A percentile compares a stretch with the other conserved stretches of the same genome.
Conservation (phyloP, 2,888 invertebrate genomes). For the Blera fallax region DNA sequence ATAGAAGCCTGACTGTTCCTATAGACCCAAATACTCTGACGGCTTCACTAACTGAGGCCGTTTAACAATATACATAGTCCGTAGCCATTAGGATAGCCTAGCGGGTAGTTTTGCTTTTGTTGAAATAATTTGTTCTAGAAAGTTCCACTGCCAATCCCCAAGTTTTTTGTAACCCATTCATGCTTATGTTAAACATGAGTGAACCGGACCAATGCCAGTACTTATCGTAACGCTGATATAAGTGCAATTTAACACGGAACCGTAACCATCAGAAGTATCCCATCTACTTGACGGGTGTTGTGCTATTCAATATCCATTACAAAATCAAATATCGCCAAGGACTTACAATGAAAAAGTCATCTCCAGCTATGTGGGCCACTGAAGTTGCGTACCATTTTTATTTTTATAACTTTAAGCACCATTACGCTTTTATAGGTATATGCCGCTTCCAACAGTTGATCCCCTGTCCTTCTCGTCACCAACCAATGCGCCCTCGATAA, state of each 20-base stretch:
- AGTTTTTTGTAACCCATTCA: not conserved
- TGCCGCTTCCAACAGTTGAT: not conserved
- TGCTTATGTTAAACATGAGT: not conserved
- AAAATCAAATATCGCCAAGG: constrained; percentile 28
- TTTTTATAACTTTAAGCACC: constrained; percentile 56
- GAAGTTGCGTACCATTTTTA: constrained; percentile 30
- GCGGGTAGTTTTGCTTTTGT: no score
- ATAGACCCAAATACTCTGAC: no score
- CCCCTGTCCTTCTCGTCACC: not conserved
- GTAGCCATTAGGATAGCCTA: no score
- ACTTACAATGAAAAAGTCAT: not conserved
- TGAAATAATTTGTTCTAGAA: no score
- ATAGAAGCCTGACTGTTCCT: no score
- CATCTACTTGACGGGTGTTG: not conserved
- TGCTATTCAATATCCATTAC: constrained; percentile 30
- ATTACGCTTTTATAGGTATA: constrained; percentile 48
- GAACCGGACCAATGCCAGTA: not conserved
- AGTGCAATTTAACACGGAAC: constrained; percentile 15
- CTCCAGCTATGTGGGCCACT: not conserved
- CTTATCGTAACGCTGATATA: not conserved
- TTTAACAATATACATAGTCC: no score
- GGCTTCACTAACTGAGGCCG: no score
- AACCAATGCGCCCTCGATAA: constrained; percentile 21
- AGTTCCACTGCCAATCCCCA: no score
- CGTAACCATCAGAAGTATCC: not conserved